Evolutionary conservation across 2,113 vertebrate species (phyloP).

Genomic region (Spizaetus ornatus): DNA sequence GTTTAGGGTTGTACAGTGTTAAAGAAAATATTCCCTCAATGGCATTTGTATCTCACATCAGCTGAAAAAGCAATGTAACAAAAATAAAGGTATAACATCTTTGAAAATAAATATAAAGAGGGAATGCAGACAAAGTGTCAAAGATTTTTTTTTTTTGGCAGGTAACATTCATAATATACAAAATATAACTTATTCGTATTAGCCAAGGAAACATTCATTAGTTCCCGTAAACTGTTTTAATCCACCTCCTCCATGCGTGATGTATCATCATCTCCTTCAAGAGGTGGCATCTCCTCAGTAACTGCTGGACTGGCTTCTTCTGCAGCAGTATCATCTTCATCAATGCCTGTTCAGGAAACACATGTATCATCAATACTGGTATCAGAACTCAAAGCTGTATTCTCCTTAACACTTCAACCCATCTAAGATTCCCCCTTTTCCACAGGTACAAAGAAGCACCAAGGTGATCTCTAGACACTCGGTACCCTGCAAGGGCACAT

Average conservation of each 20-base stretch:
- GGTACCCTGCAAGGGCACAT: accelerated
- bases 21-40: conserved; percentile 69
- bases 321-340: conserved; percentile 86
- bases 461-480: accelerated
- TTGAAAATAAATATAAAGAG: conserved; percentile 71
- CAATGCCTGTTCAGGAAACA: conserved; percentile 79
- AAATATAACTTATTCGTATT: conserved; percentile 58
- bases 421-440: accelerated
- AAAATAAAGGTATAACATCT: conserved; percentile 77
- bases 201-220: conserved; percentile 61
- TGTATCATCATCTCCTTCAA: conserved; percentile 92
- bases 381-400: accelerated
- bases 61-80: conserved; percentile 74
- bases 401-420: accelerated
- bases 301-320: conserved; percentile 79
- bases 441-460: accelerated
- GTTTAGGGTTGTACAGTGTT: conserved; percentile 65
- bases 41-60: conserved; percentile 69
- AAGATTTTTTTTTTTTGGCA: conserved; percentile 62
- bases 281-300: conserved; percentile 91
- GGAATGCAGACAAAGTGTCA: conserved; percentile 66
- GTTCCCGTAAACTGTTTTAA: conserved; percentile 65
- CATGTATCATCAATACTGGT: accelerated
- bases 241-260: conserved; percentile 99
- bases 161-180: conserved; percentile 64